Percentiles rank a stretch among this genome's conserved stretches.
Evolutionary conservation across 1,140 invertebrate genomes (phyloP).

Genomic region (Drosophila seguyi): DNA sequence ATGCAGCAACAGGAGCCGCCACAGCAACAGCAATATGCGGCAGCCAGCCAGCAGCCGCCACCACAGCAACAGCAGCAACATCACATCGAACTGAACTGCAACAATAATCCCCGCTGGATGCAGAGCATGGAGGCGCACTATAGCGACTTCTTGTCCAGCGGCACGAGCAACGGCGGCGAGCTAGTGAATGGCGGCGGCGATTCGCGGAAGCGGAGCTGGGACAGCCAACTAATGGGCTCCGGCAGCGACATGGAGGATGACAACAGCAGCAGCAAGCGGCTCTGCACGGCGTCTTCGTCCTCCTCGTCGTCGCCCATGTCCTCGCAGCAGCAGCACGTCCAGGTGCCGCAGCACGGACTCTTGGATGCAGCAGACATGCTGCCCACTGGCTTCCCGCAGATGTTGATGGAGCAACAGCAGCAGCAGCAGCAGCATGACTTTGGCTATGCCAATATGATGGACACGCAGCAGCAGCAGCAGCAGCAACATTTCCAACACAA

Average conservation of each 20-base stretch:
- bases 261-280: constrained; percentile 70
- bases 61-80: constrained; percentile 72
- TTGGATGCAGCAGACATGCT: constrained; percentile 76
- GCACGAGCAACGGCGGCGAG: constrained; percentile 48
- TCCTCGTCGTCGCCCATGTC: constrained; percentile 71
- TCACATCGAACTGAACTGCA: constrained; percentile 78
- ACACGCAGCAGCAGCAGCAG: constrained; percentile 56
- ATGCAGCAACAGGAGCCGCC: constrained; percentile 52
- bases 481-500: constrained; percentile 65
- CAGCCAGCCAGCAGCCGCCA: constrained; percentile 21
- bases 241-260: constrained; percentile 74
- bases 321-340: constrained; percentile 60
- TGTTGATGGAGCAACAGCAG: constrained; percentile 71
- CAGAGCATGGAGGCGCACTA: constrained; percentile 82
- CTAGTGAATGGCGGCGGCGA: constrained; percentile 56
- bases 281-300: constrained; percentile 71
- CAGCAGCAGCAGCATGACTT: constrained; percentile 74
- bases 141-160: constrained; percentile 66
- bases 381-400: constrained; percentile 58
- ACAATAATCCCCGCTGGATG: constrained; percentile 82
- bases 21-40: constrained; percentile 38
- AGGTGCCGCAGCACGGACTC: constrained; percentile 62
- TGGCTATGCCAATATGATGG: constrained; percentile 59
- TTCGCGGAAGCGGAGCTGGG: constrained; percentile 77
- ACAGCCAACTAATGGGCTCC: constrained; percentile 74